Percentiles rank a stretch among this genome's conserved stretches.
phyloP scores from a whole-genome alignment of 2,113 vertebrate genomes.

The Bombycilla garrulus region DNA sequence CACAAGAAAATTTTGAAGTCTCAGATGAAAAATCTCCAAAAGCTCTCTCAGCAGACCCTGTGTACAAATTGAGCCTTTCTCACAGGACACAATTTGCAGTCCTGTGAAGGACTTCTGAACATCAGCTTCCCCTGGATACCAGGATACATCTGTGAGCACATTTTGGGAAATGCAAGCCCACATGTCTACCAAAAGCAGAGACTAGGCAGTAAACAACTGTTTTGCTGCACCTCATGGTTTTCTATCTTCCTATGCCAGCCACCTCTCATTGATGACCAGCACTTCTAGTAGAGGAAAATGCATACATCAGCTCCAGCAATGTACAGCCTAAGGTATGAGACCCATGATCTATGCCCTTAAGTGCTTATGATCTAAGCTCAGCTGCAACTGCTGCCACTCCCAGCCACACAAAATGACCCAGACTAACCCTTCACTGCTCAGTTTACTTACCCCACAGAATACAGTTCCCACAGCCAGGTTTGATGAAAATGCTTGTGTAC shows the following conservation, averaged over 20 bases:
- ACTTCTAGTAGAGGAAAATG: not conserved
- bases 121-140: not conserved
- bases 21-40: not conserved
- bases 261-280: not conserved
- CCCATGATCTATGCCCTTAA: not conserved
- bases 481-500: constrained; percentile 75
- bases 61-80: not conserved
- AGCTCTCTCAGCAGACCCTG: not conserved
- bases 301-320: not conserved
- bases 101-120: not conserved
- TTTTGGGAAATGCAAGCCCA: not conserved
- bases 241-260: not conserved
- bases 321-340: not conserved
- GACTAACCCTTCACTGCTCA: not conserved
- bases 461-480: constrained; percentile 85
- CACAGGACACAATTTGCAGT: not conserved
- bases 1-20: not conserved
- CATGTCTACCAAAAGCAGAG: not conserved
- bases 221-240: not conserved
- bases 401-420: not conserved
- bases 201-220: not conserved
- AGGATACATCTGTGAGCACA: not conserved
- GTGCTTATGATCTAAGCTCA: not conserved
- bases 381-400: not conserved
- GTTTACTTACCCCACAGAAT: constrained; percentile 79